Evolutionary conservation across 2,888 invertebrate genomes (phyloP).

Genomic region (Drosophila greeni): DNA sequence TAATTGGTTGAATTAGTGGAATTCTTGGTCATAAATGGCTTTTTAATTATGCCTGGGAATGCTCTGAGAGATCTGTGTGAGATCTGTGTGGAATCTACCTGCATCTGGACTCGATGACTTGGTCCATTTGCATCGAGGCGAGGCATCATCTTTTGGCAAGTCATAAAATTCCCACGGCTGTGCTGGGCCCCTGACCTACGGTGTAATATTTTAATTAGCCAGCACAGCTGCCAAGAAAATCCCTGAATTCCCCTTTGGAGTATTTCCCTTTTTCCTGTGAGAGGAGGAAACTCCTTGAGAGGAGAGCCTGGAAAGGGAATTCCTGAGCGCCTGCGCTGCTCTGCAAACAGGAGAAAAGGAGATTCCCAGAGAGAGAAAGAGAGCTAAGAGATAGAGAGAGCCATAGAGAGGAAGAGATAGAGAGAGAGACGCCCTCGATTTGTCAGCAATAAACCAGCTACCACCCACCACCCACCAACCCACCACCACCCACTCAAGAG

Average conservation of each 20-base stretch:
- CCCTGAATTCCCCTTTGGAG: constrained; percentile 15
- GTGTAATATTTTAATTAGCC: constrained; percentile 59
- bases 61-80: constrained; percentile 1
- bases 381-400: too few relatives aligned
- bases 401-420: background rate
- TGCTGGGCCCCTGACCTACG: constrained; percentile 62
- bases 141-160: constrained; percentile 37
- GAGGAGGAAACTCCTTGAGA: constrained; percentile 9
- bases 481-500: constrained; percentile 5
- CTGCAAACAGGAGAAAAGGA: constrained; percentile 10
- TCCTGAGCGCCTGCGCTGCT: constrained; percentile 28
- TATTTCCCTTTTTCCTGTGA: constrained; percentile 23
- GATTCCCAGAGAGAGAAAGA: background rate
- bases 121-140: constrained; percentile 15
- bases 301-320: constrained; percentile 21
- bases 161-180: constrained; percentile 57
- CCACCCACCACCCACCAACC: background rate
- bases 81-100: constrained; percentile 18
- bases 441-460: constrained; percentile 1
- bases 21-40: constrained; percentile 47
- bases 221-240: constrained; percentile 31
- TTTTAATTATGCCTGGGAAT: constrained; percentile 57
- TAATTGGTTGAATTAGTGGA: constrained; percentile 14
- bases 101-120: constrained; percentile 11
- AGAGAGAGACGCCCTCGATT: constrained; percentile 23